phyloP scores from a whole-genome alignment of 2,113 vertebrate species.

The Cryptotis parvus region DNA sequence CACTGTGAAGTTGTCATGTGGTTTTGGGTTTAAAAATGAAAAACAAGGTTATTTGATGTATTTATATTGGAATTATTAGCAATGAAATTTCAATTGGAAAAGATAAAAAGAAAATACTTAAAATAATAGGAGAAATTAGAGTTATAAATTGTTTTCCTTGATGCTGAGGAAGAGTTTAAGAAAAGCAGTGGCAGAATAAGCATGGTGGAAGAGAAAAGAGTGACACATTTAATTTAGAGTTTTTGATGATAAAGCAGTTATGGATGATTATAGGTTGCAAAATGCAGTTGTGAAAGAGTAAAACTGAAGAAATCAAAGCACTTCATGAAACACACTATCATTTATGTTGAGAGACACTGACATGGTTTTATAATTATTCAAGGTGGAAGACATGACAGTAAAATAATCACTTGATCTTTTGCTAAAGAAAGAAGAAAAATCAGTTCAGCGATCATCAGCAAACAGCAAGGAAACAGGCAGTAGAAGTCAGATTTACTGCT shows the following conservation, averaged over 20 bases:
- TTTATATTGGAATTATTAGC: constrained; percentile 12
- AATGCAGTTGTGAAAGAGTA: neutral
- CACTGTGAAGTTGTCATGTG: neutral
- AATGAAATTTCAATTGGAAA: neutral
- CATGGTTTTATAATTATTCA: neutral
- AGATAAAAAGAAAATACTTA: neutral
- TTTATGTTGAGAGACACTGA: neutral
- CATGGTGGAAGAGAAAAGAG: neutral
- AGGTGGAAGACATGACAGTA: neutral
- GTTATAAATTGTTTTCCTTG: neutral
- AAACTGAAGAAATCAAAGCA: neutral
- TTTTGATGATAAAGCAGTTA: neutral
- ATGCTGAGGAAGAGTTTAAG: neutral
- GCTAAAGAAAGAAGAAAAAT: neutral
- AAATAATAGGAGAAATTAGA: neutral
- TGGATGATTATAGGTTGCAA: neutral
- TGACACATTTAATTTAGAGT: neutral
- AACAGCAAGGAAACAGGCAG: neutral
- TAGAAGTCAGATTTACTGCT: neutral
- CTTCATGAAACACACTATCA: neutral
- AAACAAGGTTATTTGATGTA: neutral
- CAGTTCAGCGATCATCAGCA: neutral
- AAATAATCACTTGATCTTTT: neutral
- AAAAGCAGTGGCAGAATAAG: neutral
- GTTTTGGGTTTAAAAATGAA: neutral